Evolutionary conservation across 2,113 vertebrate genomes (phyloP), one percentile per base, ranked within the genome.

Genomic region (Chionodraco myersi): DNA sequence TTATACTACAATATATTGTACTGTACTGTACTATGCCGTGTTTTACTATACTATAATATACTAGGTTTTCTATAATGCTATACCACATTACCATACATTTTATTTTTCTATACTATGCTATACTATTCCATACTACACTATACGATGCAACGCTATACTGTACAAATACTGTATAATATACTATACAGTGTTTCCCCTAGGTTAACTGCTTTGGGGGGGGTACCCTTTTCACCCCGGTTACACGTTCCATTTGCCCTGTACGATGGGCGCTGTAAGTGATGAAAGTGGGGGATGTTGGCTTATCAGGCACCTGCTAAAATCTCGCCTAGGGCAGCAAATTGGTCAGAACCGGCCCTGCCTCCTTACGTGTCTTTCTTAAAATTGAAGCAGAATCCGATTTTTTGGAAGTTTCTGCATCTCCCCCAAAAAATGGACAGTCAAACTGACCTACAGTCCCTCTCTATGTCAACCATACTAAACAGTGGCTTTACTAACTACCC

Each of bases 351-450:
- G 30, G 30, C 30, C 30, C 30, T 30, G 30, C 62, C 36, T 75
- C 60, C 51, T 48, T 10, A 34, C 8, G 16, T 44, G 15, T 41
- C 36, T 8, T 52, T 52, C 0, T 36, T 18, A 58, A 49, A 54
- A 36, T 62, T n/a, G 56, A 66, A 82, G 23, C 16, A n/a, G 6
- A 45, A 53, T 9, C 60, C 36, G 47, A 9, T 52, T 81, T 70
- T 30, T 70, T 7, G 30, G 58, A 61, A 21, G 41, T n/a, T 53
- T 34, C 61, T 7, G 56, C 9, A 26, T 3, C 1, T 58, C 30
- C 64, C 15, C 21, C 41, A 64, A 30, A 52, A 48, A 21, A 30
- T 34, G 36, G 51, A 14, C 4, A 5, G 2, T 26, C 23, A 48
- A 26, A 65, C 11, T 4, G 4, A 36, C 14, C 30, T 36, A 12